Percentiles rank a stretch among this genome's conserved stretches.
Evolutionary conservation across 2,797 vertebrate genomes (phyloP).

Genomic region (Neostethus bicornis): DNA sequence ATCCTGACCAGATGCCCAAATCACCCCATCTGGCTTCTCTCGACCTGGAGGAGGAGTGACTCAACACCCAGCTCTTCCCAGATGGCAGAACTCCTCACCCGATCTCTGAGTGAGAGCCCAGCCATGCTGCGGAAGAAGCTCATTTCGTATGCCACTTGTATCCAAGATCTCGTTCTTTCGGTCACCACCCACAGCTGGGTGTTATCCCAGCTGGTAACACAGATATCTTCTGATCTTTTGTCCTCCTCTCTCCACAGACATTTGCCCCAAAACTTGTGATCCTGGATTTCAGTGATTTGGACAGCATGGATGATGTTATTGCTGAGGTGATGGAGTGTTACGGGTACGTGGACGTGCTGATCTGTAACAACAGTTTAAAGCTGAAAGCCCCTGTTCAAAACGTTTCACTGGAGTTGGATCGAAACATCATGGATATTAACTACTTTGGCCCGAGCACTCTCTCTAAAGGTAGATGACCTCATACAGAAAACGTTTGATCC

Average conservation of each 20-base stretch:
- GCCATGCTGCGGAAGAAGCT: no score
- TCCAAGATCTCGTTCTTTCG: no score
- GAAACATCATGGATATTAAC: constrained; percentile 94
- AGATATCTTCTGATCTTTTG: not conserved
- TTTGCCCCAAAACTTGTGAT: constrained; percentile 93
- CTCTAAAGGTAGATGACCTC: constrained; percentile 84
- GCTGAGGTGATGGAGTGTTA: constrained; percentile 90
- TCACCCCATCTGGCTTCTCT: no score
- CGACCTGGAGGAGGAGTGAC: no score
- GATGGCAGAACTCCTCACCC: no score
- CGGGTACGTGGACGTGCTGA: constrained; percentile 90
- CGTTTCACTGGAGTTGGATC: constrained; percentile 91
- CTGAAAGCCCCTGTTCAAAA: constrained; percentile 89
- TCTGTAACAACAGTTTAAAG: constrained; percentile 94
- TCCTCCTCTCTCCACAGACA: constrained; percentile 71
- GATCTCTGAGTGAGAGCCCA: no score
- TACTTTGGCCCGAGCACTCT: constrained; percentile 94
- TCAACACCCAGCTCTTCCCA: no score
- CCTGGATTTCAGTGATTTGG: constrained; percentile 91
- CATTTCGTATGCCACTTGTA: no score
- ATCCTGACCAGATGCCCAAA: no score
- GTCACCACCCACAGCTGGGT: no score
- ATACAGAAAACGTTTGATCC: not conserved
- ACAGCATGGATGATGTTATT: constrained; percentile 84
- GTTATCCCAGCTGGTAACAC: no score